Evolutionary conservation across 1,140 invertebrate genomes (phyloP).

Genomic region (Temnothorax nylanderi): DNA sequence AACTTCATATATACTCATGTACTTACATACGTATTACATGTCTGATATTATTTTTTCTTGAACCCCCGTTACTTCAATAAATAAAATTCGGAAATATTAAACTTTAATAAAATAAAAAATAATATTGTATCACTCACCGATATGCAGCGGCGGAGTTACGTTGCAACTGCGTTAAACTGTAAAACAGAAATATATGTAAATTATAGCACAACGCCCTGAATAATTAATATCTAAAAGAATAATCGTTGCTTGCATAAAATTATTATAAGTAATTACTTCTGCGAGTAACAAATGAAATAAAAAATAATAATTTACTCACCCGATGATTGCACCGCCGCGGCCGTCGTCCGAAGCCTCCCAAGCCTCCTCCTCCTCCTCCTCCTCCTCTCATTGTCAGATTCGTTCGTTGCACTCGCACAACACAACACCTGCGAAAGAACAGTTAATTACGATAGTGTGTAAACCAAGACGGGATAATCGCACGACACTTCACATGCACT

Average conservation of each 20-base stretch:
- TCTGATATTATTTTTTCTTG: not conserved
- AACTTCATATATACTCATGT: not conserved
- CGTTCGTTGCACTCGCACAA: not conserved
- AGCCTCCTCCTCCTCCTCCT: not conserved
- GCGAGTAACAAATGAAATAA: not conserved
- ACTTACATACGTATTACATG: not conserved
- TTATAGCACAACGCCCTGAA: not conserved
- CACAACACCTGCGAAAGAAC: not conserved
- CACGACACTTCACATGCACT: slow-evolving; percentile 3
- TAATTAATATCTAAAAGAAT: not conserved
- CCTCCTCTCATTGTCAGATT: not conserved
- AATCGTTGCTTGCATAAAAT: not conserved
- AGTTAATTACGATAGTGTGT: slow-evolving; percentile 6
- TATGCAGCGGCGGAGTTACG: not conserved
- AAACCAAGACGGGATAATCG: slow-evolving; percentile 18
- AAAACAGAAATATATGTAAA: slow-evolving; percentile 10
- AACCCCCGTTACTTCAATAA: not conserved
- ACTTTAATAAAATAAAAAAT: not conserved
- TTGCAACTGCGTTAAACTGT: not conserved
- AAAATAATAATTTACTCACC: not conserved
- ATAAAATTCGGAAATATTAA: not conserved
- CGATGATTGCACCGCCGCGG: not conserved
- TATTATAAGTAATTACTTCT: not conserved
- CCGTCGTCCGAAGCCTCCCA: not conserved
- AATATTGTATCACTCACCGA: not conserved